Evolutionary conservation across 2,888 invertebrate species (phyloP).

Genomic region (Eupithecia dodoneata): DNA sequence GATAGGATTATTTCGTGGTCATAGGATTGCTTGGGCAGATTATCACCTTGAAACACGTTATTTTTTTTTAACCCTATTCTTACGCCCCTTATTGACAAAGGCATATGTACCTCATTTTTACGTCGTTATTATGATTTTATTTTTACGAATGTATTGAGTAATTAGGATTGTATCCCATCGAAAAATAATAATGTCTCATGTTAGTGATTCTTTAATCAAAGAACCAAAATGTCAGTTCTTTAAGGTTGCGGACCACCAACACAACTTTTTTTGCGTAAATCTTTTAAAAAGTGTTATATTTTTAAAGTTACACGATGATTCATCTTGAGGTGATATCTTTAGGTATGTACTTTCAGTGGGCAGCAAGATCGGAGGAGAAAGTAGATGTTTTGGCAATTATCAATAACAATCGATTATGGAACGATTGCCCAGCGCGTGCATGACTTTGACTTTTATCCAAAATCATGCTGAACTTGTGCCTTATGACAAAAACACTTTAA

Average conservation of each 20-base stretch:
- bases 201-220: too few species aligned
- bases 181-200: too few species aligned
- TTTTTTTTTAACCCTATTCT: too few species aligned
- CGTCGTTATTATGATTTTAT: too few species aligned
- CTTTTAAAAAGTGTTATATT: too few species aligned
- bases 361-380: neutral
- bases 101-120: too few species aligned
- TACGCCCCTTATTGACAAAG: too few species aligned
- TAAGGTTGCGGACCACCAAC: neutral
- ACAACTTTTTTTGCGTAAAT: neutral
- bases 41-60: too few species aligned
- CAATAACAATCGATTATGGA: neutral
- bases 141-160: too few species aligned
- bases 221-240: too few species aligned
- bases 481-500: neutral
- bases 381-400: neutral
- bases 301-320: neutral
- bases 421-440: neutral
- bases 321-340: neutral
- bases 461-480: neutral
- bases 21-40: neutral
- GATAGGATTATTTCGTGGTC: slow-evolving; percentile 10
- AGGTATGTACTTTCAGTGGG: neutral
- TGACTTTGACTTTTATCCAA: neutral
- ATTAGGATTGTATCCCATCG: too few species aligned